Conservation (phyloP, 1,140 invertebrate species). For the Drosophila malerkotliana region DNA sequence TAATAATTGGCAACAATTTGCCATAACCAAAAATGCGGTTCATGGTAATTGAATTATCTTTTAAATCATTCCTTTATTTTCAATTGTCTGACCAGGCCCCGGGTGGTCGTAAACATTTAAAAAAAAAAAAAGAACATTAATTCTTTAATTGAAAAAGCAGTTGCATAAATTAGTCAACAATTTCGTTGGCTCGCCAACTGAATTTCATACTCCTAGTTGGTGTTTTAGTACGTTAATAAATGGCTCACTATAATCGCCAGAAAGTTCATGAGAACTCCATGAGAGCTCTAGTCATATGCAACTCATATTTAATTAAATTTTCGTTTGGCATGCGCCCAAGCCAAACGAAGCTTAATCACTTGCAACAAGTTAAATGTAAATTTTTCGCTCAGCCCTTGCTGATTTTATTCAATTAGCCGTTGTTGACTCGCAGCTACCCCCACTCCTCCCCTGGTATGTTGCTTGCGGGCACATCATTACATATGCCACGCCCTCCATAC, state of each 20-base stretch:
- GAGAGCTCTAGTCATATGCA: constrained; percentile 1
- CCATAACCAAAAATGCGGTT: constrained; percentile 14
- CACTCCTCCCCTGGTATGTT: not conserved
- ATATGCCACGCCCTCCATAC: constrained; percentile 31
- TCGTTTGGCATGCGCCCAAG: constrained; percentile 3
- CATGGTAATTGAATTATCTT: constrained; percentile 45
- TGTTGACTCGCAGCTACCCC: constrained; percentile 1
- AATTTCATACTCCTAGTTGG: not conserved
- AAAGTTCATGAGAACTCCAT: not conserved
- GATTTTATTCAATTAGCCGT: constrained; percentile 61
- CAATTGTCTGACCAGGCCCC: constrained; percentile 1
- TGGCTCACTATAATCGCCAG: constrained; percentile 1
- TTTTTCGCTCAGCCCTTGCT: constrained; percentile 23
- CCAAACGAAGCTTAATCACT: constrained; percentile 41
- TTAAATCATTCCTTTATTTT: constrained; percentile 3
- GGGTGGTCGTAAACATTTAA: constrained; percentile 9
- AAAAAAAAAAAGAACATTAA: constrained; percentile 33
- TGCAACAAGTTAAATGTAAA: constrained; percentile 50
- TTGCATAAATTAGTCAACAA: constrained; percentile 17
- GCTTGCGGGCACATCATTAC: constrained; percentile 37
- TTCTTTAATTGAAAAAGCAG: constrained; percentile 45
- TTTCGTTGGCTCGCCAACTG: not conserved
- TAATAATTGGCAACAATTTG: constrained; percentile 13
- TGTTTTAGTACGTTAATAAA: not conserved
- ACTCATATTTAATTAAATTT: constrained; percentile 51